Conservation (phyloP, 2,113 vertebrate species). For the Ceyx cyanopectus region DNA sequence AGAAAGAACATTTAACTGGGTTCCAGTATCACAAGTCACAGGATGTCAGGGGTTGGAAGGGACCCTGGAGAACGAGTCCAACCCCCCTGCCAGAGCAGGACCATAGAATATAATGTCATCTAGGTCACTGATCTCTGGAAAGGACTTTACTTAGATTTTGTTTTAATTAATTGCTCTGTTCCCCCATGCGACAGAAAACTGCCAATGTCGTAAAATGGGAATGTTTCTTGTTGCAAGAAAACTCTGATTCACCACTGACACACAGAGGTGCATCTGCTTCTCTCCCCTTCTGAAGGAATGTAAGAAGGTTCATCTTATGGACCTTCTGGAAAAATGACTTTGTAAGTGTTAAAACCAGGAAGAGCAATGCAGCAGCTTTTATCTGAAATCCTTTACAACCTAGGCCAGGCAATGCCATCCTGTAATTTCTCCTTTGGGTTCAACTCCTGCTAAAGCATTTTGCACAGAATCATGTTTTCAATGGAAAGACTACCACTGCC, state of each 20-base stretch:
- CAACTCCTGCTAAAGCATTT: not conserved
- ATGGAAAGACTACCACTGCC: not conserved
- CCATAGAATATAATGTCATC: no score
- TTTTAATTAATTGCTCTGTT: not conserved
- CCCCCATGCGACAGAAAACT: not conserved
- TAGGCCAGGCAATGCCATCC: not conserved
- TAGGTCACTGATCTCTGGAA: not conserved
- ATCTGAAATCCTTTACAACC: not conserved
- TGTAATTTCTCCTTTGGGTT: not conserved
- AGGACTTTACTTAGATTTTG: not conserved
- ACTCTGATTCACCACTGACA: not conserved
- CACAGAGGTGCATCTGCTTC: rapidly evolving
- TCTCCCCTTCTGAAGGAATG: not conserved
- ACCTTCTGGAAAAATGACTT: not conserved
- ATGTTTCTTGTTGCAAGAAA: not conserved
- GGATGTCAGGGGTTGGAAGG: no score
- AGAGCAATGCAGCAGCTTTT: not conserved
- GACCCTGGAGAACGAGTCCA: no score
- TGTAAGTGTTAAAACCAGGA: not conserved
- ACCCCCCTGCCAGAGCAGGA: no score
- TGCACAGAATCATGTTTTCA: not conserved
- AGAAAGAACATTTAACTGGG: not conserved
- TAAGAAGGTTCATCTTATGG: not conserved
- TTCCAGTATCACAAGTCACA: not conserved
- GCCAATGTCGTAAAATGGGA: not conserved